A percentile compares a stretch with the other conserved stretches of the same genome.
Evolutionary conservation across 2,113 vertebrate genomes (phyloP).

Genomic region (Setophaga petechia): DNA sequence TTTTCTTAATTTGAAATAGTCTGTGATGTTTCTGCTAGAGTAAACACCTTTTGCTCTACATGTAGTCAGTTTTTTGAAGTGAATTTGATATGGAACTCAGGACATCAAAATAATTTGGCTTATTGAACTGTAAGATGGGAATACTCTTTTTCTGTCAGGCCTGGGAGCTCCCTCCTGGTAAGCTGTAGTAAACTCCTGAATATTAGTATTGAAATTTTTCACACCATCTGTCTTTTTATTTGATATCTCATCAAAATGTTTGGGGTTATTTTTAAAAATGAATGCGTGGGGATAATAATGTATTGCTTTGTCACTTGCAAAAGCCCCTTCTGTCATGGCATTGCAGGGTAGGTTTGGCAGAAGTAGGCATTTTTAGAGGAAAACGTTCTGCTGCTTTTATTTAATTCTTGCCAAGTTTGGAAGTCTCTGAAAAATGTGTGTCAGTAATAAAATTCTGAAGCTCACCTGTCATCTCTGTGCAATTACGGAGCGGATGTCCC

Average conservation of each 20-base stretch:
- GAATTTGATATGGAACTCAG: not conserved
- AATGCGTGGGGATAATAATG: not conserved
- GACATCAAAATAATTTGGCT: not conserved
- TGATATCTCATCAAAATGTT: not conserved
- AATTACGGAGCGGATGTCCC: not conserved
- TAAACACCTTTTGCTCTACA: not conserved
- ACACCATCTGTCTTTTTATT: not conserved
- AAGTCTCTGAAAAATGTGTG: not conserved
- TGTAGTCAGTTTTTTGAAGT: not conserved
- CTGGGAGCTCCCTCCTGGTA: not conserved
- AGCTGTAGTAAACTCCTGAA: not conserved
- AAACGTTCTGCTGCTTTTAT: not conserved
- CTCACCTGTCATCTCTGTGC: not conserved
- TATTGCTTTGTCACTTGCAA: not conserved
- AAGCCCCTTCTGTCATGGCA: not conserved
- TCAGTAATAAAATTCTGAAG: not conserved
- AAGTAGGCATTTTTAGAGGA: not conserved
- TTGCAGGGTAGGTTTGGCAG: not conserved
- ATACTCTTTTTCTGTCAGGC: not conserved
- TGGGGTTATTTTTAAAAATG: not conserved
- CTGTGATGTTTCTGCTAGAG: slow-evolving; percentile 8
- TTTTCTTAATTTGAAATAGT: not conserved
- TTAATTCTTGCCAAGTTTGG: slow-evolving; percentile 3
- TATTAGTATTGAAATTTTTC: not conserved
- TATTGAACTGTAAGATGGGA: not conserved